Base-by-base conservation (phyloP, 2,888 invertebrate genomes). In the Cyrtodaria siliqua region DNA sequence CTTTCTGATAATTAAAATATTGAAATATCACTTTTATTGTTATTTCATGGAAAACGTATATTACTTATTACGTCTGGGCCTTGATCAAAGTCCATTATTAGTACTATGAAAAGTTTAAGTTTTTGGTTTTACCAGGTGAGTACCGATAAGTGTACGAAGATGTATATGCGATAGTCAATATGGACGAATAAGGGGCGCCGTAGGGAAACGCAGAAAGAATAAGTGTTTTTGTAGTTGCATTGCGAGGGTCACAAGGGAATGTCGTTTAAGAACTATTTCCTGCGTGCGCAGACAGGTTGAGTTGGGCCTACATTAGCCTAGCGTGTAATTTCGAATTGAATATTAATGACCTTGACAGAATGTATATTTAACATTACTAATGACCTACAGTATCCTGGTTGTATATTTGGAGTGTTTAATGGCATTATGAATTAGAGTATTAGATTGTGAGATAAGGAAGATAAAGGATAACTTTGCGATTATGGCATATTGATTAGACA, bases 201-300 rank as follows among this genome's bases (percentile, higher is more conserved):
- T n/a, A 60, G 62, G 77, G 77, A 52, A 24, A 8, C 62, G 72
- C 77, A 59, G 71, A 62, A 59, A 60, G 71, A 57, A 77, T 63
- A 68, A 77, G 66, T 71, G 67, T 67, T 72, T 68, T 72, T 77
- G 71, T 76, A 71, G 71, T 77, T 62, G 62, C 66, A 57, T 40
- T 61, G 68, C 38, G 67, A 57, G 77, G 77, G 77, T 77, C 83
- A 78, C 71, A 71, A 61, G 72, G 74, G 77, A 77, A 68, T 70
- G 77, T 77, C 77, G 77, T 71, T 67, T 71, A 67, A 80, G 87
- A 84, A 86, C 87, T 87, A 87, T 79, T 83, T 84, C 75, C 82
- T 80, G 85, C 83, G 87, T 75, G 85, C 71, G 84, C 71, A 80
- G 80, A 84, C 80, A 77, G 75, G 79, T 84, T 76, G 59, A 71